These are phyloP conservation scores for Tachina grossa DNA, from an alignment of 2,888 invertebrate species.

Conservation along the genomic window DNA sequence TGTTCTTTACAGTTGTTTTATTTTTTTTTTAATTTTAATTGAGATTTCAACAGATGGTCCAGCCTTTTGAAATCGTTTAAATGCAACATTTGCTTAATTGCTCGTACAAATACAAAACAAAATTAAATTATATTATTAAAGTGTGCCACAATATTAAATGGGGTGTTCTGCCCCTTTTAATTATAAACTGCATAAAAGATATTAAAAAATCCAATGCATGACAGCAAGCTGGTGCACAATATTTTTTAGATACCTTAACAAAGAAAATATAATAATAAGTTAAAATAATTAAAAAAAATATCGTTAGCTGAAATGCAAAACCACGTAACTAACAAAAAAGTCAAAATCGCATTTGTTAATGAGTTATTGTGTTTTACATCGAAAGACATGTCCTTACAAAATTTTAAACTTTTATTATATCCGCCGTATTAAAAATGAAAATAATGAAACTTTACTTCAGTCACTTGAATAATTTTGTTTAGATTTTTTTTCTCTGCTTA, in stretches of 20 bases:
- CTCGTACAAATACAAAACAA: conserved; percentile 9
- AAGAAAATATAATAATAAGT: neutral
- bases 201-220: neutral
- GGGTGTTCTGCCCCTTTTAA: conserved; percentile 4
- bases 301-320: too few relatives aligned
- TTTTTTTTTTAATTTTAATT: neutral
- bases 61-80: conserved; percentile 15
- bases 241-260: neutral
- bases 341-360: too few relatives aligned
- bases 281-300: neutral
- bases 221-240: neutral
- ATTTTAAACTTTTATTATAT: too few relatives aligned
- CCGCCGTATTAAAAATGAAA: too few relatives aligned
- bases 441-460: too few relatives aligned
- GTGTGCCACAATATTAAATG: conserved; percentile 34
- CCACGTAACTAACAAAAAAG: too few relatives aligned
- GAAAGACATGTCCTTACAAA: too few relatives aligned
- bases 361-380: too few relatives aligned
- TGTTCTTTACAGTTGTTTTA: neutral
- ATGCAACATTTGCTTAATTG: neutral
- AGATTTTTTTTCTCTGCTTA: too few relatives aligned
- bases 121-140: conserved; percentile 20
- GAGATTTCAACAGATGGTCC: conserved; percentile 20
- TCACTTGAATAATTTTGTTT: too few relatives aligned
- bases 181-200: neutral